Evolutionary conservation across 2,888 invertebrate species (phyloP), one percentile per base, ranked within the genome.

Genomic region (Cephus runcator): DNA sequence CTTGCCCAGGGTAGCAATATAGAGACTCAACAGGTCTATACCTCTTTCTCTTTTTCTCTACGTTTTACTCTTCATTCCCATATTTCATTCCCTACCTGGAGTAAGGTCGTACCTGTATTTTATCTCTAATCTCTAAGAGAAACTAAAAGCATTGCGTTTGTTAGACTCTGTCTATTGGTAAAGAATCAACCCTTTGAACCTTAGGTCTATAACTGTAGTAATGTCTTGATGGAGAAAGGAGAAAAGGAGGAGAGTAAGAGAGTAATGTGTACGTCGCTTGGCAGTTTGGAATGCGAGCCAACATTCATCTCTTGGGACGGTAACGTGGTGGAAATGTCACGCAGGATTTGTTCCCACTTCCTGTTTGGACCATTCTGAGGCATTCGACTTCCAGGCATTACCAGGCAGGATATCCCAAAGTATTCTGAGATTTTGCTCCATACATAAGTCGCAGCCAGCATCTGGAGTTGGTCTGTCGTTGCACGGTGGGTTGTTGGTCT

Each of bases 391-490:
- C 56, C 75, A 30, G 71, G 74, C 74, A 71, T 79, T 73, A 34
- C 73, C 73, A 76, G 78, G 77, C 81, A 82, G 81, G 81, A 82
- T 80, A 80, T 81, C 79, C 80, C 79, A 77, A 77, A 79, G 79
- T 82, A 81, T 81, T 82, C 80, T 82, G 75, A 80, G 81, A 80
- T 78, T 76, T 80, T 74, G 56, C 56, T 68, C 35, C 80, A 75
- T 75, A 71, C 71, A 68, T 35, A 76, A 36, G 73, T 73, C 73
- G 73, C 68, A 71, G 31, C 75, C 77, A 81, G 80, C 82, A 82
- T 82, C 82, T 82, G 82, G 82, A 81, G 79, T 81, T 79, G 77
- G 79, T 82, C 80, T 81, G 79, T 82, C 80, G 79, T 82, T 82
- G 78, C 75, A 78, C 36, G 69, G 35, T 69, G 56, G 73, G 69